A percentile compares a stretch with the other conserved stretches of the same genome.
These are phyloP conservation scores for Mustelus asterias DNA, from an alignment of 2,113 vertebrate species.

Conservation along the genomic window DNA sequence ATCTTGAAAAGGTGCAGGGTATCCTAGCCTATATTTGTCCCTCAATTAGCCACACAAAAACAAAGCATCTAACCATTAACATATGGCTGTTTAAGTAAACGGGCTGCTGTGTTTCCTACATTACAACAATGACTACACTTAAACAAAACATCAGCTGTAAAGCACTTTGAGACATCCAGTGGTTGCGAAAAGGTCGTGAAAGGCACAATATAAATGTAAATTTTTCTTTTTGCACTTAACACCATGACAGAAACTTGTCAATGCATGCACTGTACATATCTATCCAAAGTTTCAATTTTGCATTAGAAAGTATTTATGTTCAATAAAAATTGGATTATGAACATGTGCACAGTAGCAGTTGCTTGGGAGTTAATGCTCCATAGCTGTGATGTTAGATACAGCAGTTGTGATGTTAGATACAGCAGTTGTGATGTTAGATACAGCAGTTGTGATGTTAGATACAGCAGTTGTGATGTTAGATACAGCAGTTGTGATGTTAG, in stretches of 20 bases:
- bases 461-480: not conserved
- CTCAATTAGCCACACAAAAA: not conserved
- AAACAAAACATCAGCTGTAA: not conserved
- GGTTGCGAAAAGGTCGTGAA: not conserved
- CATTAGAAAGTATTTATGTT: not conserved
- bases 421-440: not conserved
- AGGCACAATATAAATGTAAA: not conserved
- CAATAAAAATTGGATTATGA: no score
- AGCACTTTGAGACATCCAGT: not conserved
- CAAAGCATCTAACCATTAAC: not conserved
- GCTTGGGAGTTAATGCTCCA: not conserved
- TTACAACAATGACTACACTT: not conserved
- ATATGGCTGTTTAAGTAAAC: not conserved
- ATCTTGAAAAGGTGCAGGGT: not conserved
- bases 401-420: not conserved
- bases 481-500: not conserved
- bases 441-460: not conserved
- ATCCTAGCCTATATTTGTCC: not conserved
- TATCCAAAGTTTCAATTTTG: not conserved
- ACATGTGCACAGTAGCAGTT: not conserved
- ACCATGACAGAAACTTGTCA: not conserved
- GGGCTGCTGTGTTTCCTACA: not conserved
- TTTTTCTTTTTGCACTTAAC: not conserved
- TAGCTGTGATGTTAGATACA: not conserved
- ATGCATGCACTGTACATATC: not conserved